Evolutionary conservation across 2,888 invertebrate species (phyloP).

Genomic region (Drosophila fungiperda): DNA sequence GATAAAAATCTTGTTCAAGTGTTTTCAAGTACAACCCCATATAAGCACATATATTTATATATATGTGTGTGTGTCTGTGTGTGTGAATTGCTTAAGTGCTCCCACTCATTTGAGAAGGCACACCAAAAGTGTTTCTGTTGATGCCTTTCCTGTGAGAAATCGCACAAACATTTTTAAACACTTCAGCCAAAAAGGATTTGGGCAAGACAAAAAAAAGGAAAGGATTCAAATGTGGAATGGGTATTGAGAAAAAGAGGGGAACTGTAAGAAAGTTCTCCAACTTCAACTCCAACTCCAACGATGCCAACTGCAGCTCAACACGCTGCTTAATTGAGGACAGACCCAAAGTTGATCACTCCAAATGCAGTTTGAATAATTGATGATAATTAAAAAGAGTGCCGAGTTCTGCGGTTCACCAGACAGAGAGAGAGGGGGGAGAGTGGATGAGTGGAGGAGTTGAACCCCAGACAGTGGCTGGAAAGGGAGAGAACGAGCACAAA

Average conservation of each 20-base stretch:
- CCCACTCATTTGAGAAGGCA: slow-evolving; percentile 46
- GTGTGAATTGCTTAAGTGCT: slow-evolving; percentile 58
- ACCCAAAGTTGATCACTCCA: slow-evolving; percentile 84
- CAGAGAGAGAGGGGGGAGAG: background rate
- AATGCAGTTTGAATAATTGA: slow-evolving; percentile 85
- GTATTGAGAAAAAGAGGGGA: background rate
- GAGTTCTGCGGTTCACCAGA: slow-evolving; percentile 35
- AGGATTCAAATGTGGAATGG: slow-evolving; percentile 6
- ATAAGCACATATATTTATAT: slow-evolving; percentile 10
- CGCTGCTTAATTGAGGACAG: slow-evolving; percentile 70
- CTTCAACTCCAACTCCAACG: slow-evolving; percentile 2
- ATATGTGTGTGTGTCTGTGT: slow-evolving; percentile 31
- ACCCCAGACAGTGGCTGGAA: slow-evolving; percentile 32
- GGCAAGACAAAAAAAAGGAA: background rate
- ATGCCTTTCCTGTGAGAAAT: slow-evolving; percentile 85
- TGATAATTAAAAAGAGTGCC: slow-evolving; percentile 82
- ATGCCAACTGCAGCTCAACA: slow-evolving; percentile 43
- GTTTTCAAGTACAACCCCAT: slow-evolving; percentile 35
- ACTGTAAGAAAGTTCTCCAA: slow-evolving; percentile 1
- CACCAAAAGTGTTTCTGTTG: slow-evolving; percentile 84
- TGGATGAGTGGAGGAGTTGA: background rate
- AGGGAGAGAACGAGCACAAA: slow-evolving; percentile 41
- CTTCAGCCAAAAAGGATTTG: slow-evolving; percentile 53
- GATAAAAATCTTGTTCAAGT: slow-evolving; percentile 69
- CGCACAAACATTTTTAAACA: slow-evolving; percentile 76